Percentiles rank a stretch among this genome's conserved stretches.
Evolutionary conservation across 2,113 vertebrate species (phyloP).

Genomic region (Neogobius melanostomus): DNA sequence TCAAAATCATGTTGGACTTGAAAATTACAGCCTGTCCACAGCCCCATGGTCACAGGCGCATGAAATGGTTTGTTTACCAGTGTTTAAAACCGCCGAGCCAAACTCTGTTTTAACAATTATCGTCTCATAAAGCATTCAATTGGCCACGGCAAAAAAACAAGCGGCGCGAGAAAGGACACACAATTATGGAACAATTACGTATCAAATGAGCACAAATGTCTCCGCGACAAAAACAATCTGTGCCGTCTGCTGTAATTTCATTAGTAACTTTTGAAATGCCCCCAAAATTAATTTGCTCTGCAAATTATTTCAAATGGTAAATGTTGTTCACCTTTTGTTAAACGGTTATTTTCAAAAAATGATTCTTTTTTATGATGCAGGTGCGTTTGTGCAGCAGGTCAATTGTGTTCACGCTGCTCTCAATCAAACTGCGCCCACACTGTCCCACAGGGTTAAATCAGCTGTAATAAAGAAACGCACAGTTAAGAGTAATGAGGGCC

Average conservation of each 20-base stretch:
- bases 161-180: constrained; percentile 3
- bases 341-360: not conserved
- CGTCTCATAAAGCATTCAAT: constrained; percentile 4
- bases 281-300: not conserved
- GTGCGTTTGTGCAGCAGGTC: constrained; percentile 1
- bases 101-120: constrained; percentile 6
- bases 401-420: not conserved
- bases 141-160: not conserved
- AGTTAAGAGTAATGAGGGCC: not conserved
- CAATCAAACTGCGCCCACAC: not conserved
- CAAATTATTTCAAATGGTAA: not conserved
- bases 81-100: not conserved
- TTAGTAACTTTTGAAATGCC: constrained; percentile 1
- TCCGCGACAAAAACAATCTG: not conserved
- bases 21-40: not conserved
- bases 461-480: constrained; percentile 11
- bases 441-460: constrained; percentile 5
- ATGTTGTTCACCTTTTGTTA: constrained; percentile 2
- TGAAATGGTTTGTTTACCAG: constrained; percentile 10
- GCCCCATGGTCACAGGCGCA: not conserved
- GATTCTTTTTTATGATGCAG: not conserved
- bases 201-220: constrained; percentile 11
- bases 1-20: not conserved
- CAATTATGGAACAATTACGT: constrained; percentile 10
- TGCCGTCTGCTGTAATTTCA: constrained; percentile 2